Conservation (phyloP, 2,888 invertebrate species). For the Spilarctia lutea region DNA sequence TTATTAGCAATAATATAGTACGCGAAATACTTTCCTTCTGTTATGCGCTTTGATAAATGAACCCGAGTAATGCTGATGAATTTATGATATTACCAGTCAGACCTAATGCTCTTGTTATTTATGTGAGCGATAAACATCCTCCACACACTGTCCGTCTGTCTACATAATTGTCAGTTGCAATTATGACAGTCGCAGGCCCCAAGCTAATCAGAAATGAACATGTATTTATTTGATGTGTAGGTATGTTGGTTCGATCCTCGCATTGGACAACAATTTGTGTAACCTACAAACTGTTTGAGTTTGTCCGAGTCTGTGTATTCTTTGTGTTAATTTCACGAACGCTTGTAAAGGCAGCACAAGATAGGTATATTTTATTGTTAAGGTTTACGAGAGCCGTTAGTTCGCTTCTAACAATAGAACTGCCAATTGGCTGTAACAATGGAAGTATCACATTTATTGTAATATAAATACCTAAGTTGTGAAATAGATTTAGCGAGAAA, state of each 20-base stretch:
- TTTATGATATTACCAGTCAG: neutral
- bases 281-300: too few relatives aligned
- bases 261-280: too few relatives aligned
- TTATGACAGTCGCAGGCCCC: neutral
- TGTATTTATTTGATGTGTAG: too few relatives aligned
- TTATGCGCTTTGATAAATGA: neutral
- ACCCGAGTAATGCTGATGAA: neutral
- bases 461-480: neutral
- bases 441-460: neutral
- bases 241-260: too few relatives aligned
- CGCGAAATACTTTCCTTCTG: neutral
- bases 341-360: too few relatives aligned
- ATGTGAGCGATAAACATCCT: conserved; percentile 6
- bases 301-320: too few relatives aligned
- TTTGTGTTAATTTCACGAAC: too few relatives aligned
- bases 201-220: neutral
- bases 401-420: neutral
- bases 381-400: neutral
- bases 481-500: neutral
- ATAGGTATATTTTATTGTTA: neutral
- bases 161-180: neutral
- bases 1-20: neutral
- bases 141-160: neutral
- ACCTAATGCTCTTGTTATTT: neutral
- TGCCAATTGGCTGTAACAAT: neutral